phyloP scores from a whole-genome alignment of 2,888 invertebrate genomes.

The Tetragonula carbonaria region DNA sequence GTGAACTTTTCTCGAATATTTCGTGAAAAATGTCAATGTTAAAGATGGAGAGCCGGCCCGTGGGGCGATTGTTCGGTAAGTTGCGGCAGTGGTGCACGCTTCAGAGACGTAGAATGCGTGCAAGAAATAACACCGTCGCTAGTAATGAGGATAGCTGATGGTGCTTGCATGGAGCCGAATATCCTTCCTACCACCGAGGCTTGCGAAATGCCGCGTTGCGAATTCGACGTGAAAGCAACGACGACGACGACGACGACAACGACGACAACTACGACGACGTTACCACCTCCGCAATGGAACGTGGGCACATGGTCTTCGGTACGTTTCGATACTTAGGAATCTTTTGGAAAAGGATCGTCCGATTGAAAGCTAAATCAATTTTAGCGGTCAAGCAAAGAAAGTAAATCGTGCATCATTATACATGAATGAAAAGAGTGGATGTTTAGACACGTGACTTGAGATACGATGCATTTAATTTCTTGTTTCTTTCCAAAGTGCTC shows the following conservation, averaged over 20 bases:
- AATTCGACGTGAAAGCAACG: slow-evolving; percentile 56
- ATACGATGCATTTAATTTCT: neutral
- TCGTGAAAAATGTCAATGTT: neutral
- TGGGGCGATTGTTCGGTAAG: slow-evolving; percentile 92
- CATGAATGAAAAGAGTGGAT: neutral
- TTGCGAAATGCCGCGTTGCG: slow-evolving; percentile 83
- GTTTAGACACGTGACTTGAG: neutral
- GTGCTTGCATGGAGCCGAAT: slow-evolving; percentile 86
- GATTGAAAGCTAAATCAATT: neutral
- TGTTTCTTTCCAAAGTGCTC: slow-evolving; percentile 86
- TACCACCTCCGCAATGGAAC: slow-evolving; percentile 83
- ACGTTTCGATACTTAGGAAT: slow-evolving; percentile 30
- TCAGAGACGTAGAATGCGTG: slow-evolving; percentile 90
- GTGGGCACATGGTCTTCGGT: slow-evolving; percentile 87
- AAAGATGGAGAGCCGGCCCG: slow-evolving; percentile 89
- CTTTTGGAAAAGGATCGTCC: neutral
- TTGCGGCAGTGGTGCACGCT: slow-evolving; percentile 91
- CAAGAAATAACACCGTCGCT: slow-evolving; percentile 86
- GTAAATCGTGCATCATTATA: neutral
- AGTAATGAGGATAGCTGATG: slow-evolving; percentile 86
- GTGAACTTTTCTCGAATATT: too few species aligned
- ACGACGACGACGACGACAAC: slow-evolving; percentile 48
- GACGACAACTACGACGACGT: slow-evolving; percentile 39
- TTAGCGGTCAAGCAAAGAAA: neutral
- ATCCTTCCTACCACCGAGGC: slow-evolving; percentile 83